A percentile compares a stretch with the other conserved stretches of the same genome.
phyloP scores from a whole-genome alignment of 2,888 invertebrate species.

The Asteroscopus sphinx region DNA sequence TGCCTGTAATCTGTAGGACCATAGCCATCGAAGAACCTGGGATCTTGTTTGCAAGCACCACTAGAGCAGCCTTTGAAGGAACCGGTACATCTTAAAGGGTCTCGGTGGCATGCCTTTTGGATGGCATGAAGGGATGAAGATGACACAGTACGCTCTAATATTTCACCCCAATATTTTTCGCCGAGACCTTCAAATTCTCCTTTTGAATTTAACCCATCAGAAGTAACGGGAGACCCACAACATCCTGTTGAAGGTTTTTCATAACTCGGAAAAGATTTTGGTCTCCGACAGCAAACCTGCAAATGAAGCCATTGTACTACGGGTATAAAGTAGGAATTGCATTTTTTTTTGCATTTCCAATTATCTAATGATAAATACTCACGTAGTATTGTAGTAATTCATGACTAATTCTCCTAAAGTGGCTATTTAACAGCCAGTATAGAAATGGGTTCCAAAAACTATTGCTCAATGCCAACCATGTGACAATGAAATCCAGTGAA shows the following conservation, averaged over 20 bases:
- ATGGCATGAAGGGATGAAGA: constrained; percentile 93
- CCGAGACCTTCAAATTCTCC: constrained; percentile 92
- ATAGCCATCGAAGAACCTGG: constrained; percentile 84
- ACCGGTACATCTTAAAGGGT: constrained; percentile 80
- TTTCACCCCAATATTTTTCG: constrained; percentile 94
- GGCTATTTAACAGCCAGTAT: constrained; percentile 96
- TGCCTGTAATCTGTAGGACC: constrained; percentile 83
- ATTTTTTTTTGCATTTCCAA: too few relatives aligned
- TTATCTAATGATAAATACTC: constrained; percentile 69
- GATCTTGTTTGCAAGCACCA: constrained; percentile 80
- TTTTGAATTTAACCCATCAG: constrained; percentile 86
- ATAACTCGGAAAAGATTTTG: constrained; percentile 77
- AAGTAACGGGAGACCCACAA: constrained; percentile 84
- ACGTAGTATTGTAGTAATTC: constrained; percentile 94
- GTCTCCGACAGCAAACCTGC: constrained; percentile 84
- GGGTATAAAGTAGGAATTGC: too few relatives aligned
- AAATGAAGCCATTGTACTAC: constrained; percentile 29
- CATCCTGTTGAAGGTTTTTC: constrained; percentile 84
- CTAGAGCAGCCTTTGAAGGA: constrained; percentile 86
- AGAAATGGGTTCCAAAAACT: constrained; percentile 97
- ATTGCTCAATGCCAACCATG: constrained; percentile 96
- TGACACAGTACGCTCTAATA: constrained; percentile 93
- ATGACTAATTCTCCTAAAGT: constrained; percentile 94
- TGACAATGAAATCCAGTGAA: constrained; percentile 95
- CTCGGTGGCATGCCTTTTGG: constrained; percentile 88